Conservation (phyloP, 2,797 vertebrate genomes). For the Phrynocephalus forsythii region DNA sequence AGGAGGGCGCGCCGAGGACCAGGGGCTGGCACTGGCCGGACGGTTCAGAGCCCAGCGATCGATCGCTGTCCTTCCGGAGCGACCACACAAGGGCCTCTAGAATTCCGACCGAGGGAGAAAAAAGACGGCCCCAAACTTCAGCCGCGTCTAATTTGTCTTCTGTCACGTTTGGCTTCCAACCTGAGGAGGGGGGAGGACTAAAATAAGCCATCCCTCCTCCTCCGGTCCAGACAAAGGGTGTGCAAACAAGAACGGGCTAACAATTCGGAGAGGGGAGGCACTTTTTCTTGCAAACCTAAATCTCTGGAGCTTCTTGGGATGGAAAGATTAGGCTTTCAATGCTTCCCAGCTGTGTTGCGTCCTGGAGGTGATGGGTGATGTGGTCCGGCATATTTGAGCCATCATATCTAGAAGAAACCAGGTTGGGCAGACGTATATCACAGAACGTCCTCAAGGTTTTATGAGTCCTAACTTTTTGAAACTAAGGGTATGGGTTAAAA, state of each 20-base stretch:
- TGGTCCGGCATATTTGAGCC: not conserved
- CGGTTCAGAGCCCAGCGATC: constrained; percentile 68
- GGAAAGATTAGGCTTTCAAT: not conserved
- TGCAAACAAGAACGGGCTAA: not conserved
- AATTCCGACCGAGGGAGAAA: constrained; percentile 41
- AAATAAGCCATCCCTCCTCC: constrained; percentile 24
- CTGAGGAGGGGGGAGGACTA: not conserved
- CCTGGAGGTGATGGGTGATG: not conserved
- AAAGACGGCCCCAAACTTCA: constrained; percentile 26
- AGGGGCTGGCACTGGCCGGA: constrained; percentile 79
- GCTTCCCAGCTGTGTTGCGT: too few species aligned
- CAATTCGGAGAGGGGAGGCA: not conserved
- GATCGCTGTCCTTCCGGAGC: constrained; percentile 37
- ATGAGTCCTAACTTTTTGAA: too few species aligned
- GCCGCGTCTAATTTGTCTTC: not conserved
- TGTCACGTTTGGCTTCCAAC: constrained; percentile 19
- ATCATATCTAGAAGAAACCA: not conserved
- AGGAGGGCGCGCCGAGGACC: constrained; percentile 71
- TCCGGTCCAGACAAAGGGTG: constrained; percentile 10
- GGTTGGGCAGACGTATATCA: too few species aligned
- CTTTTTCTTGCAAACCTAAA: not conserved
- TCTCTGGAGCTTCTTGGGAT: not conserved
- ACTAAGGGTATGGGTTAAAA: too few species aligned
- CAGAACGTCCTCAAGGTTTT: too few species aligned
- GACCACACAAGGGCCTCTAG: constrained; percentile 71